Evolutionary conservation across 2,888 invertebrate species (phyloP).

Genomic region (Caenorhabditis uteleia): DNA sequence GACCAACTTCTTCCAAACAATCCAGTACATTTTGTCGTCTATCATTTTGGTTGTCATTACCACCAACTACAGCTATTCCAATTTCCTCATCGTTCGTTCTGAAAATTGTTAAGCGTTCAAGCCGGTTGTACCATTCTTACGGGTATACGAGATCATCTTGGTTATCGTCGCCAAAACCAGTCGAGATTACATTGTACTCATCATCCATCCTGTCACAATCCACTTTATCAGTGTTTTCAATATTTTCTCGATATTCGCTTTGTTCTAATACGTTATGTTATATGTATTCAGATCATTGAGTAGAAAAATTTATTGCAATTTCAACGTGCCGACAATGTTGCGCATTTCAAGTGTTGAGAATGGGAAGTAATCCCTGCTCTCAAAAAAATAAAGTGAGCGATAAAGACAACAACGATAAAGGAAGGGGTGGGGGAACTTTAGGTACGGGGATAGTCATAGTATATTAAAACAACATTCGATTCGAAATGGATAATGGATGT

Average conservation of each 20-base stretch:
- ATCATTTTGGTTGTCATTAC: not conserved
- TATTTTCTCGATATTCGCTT: not conserved
- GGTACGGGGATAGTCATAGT: no score
- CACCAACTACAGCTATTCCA: conserved; percentile 12
- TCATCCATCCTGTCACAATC: conserved; percentile 24
- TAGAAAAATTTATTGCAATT: conserved; percentile 27
- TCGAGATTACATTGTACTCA: conserved; percentile 41
- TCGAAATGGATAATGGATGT: no score
- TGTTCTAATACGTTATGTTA: not conserved
- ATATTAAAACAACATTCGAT: no score
- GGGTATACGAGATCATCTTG: conserved; percentile 36
- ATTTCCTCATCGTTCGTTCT: conserved; percentile 20
- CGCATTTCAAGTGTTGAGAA: no score
- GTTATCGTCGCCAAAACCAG: conserved; percentile 13
- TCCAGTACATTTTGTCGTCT: conserved; percentile 5
- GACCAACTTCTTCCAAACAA: conserved; percentile 17
- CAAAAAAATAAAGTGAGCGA: no score
- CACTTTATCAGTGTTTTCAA: not conserved
- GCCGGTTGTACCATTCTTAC: conserved; percentile 7
- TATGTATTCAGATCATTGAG: no score
- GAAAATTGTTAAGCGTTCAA: not conserved
- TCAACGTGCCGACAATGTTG: conserved; percentile 27
- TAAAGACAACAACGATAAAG: no score
- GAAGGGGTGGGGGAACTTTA: no score
- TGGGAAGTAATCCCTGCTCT: no score